Base-by-base conservation (phyloP, 2,888 invertebrate genomes). In the Opisthograptis luteolata region DNA sequence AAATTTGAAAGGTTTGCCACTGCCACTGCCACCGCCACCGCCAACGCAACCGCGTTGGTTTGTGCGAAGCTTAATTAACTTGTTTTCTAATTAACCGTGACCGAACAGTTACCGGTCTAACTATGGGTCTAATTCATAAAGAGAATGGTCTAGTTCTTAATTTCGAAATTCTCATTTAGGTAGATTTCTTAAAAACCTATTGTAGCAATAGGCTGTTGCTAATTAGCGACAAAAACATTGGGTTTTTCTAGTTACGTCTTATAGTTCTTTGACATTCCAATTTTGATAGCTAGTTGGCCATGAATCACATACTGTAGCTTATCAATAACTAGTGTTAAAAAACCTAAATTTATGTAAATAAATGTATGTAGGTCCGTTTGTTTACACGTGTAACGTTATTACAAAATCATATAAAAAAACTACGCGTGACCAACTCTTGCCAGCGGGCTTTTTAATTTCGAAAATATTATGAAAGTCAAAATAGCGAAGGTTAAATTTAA, bases 391-490 rank as follows among this genome's bases (percentile, higher is more conserved):
- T 12, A 10, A 1, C 10, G 30, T 28, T 28, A 37, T 45, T 31
- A 31, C 45, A 24, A 31, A 45, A 45, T 6, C 17, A 25, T 27
- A 12, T 19, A 30, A 12, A 24, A 30, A 36, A 24, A 22, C 22
- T n/a, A 8, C 4, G 3, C 6, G 20, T 3, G 32, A 9, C 8
- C 31, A 5, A 32, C 25, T 14, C 15, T 7, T 8, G 24, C 30
- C 24, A 39, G n/a, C 31, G 3, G 12, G 12, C 20, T 17, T 39
- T 37, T 27, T 25, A 17, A 45, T 43, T 53, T 55, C 48, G 55
- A 59, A 55, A 54, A 42, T 25, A 35, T 47, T 59, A 42, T 43
- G 53, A 53, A 51, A 54, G 50, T 53, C 55, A 58, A 58, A 58
- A 55, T 55, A 15, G 27, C 15, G 28, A 50, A 50, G 58, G 52